Base-by-base conservation (phyloP, 2,888 invertebrate species). In the Cecidostiba fungosa region DNA sequence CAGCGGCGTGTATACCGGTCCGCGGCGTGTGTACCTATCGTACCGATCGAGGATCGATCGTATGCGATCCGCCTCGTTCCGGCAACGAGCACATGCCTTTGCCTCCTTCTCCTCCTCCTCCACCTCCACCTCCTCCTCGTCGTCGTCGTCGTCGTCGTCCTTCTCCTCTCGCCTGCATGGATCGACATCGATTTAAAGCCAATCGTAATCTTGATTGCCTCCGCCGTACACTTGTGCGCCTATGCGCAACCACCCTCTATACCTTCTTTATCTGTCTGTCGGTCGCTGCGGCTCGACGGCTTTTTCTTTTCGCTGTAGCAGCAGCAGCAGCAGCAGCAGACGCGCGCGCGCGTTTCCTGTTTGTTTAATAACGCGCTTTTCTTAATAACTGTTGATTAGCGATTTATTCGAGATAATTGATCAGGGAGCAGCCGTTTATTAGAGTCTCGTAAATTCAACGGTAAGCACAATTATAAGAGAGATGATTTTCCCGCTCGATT, bases 141-240 rank as follows among this genome's bases (percentile, higher is more conserved):
- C 32, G 66, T 74, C 66, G 19, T n/a, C 47, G 26, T 12, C 74
- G 50, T 47, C 32, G 66, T 74, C 66, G 19, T n/a, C 62, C 73
- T 70, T 26, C 47, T 23, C 26, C 72, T 77, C 74, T 43, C 66
- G 26, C 76, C 29, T 39, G 26, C 76, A n/a, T 39, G 78, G 72
- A 82, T 85, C 83, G 80, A 83, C 86, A 84, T 86, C 82, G 87
- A 87, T 87, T 87, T 87, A 87, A 85, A 82, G 78, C 78, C 85
- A 87, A 82, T 87, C 87, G 87, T 85, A 85, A 86, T 87, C 85
- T 85, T 85, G 87, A 87, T 87, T 85, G 85, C 82, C 47, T 85
- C 69, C 43, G 50, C 16, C 62, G 81, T 83, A 59, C 85, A 77
- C 76, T 77, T 39, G 78, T 70, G 72, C 66, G 50, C 19, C 78